These are phyloP conservation scores for Tetranychus cinnabarinus DNA, from an alignment of 1,140 invertebrate genomes.

Conservation along the genomic window DNA sequence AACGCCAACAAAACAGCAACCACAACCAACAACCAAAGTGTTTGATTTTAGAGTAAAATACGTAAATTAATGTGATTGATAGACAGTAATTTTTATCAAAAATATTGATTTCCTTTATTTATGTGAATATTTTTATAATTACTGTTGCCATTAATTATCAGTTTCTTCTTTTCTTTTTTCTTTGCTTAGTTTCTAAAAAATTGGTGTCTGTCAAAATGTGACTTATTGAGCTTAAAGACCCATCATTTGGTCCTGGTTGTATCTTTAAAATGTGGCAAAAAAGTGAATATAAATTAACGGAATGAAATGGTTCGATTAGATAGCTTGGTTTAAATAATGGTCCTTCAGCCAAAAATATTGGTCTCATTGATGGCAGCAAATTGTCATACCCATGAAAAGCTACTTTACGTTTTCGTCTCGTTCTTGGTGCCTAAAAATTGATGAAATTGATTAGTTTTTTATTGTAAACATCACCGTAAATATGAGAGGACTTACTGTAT, in stretches of 20 bases:
- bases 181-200: too few species aligned
- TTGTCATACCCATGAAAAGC: constrained; percentile 22
- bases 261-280: constrained; percentile 23
- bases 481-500: constrained; percentile 18
- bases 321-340: constrained; percentile 20
- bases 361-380: constrained; percentile 19
- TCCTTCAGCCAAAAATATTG: constrained; percentile 25
- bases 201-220: neutral
- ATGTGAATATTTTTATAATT: too few species aligned
- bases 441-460: neutral
- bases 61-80: too few species aligned
- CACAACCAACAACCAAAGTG: too few species aligned
- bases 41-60: too few species aligned
- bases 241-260: constrained; percentile 21
- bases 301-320: constrained; percentile 16
- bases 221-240: constrained; percentile 9
- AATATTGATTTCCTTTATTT: too few species aligned
- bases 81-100: too few species aligned
- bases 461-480: neutral
- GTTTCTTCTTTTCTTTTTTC: too few species aligned
- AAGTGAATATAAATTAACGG: constrained; percentile 24
- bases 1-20: too few species aligned
- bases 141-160: too few species aligned
- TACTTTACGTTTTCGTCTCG: neutral
- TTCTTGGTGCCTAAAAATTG: neutral